Percentiles rank a stretch among this genome's conserved stretches.
Evolutionary conservation across 2,888 invertebrate genomes (phyloP).

Genomic region (Melinaea menophilus): DNA sequence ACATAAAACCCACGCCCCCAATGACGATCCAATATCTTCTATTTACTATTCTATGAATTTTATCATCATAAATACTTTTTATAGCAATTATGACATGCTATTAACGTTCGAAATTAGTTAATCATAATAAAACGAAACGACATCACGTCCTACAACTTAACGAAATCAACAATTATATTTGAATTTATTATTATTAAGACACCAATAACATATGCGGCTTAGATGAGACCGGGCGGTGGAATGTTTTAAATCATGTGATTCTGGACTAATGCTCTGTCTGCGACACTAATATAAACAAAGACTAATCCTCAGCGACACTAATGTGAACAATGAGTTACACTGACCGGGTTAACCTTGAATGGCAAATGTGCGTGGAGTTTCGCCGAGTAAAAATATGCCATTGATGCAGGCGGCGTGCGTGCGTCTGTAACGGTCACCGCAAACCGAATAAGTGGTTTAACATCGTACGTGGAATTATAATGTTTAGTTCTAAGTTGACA

Average conservation of each 20-base stretch:
- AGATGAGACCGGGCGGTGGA: not conserved
- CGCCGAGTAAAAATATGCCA: conserved; percentile 74
- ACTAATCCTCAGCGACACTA: conserved; percentile 41
- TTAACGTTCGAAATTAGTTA: conserved; percentile 12
- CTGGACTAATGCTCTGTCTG: conserved; percentile 18
- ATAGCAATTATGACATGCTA: conserved; percentile 22
- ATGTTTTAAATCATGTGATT: conserved; percentile 12
- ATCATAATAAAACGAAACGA: conserved; percentile 1
- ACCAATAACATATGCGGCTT: too few species aligned
- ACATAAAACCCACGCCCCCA: conserved; percentile 47
- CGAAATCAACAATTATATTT: too few species aligned
- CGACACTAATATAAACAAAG: conserved; percentile 19
- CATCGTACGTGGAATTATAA: conserved; percentile 73
- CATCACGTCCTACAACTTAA: not conserved
- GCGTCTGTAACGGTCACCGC: conserved; percentile 71
- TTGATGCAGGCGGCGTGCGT: conserved; percentile 74
- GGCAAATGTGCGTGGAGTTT: conserved; percentile 73
- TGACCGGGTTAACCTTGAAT: conserved; percentile 77
- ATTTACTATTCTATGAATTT: conserved; percentile 34
- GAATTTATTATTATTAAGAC: too few species aligned
- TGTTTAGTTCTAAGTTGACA: conserved; percentile 61
- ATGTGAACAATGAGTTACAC: conserved; percentile 69
- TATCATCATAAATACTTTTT: conserved; percentile 33
- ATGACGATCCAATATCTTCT: conserved; percentile 31
- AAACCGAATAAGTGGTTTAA: conserved; percentile 75